Percentiles rank a stretch among this genome's conserved stretches.
Evolutionary conservation across 2,888 invertebrate genomes (phyloP).

Genomic region (Nomada flava): DNA sequence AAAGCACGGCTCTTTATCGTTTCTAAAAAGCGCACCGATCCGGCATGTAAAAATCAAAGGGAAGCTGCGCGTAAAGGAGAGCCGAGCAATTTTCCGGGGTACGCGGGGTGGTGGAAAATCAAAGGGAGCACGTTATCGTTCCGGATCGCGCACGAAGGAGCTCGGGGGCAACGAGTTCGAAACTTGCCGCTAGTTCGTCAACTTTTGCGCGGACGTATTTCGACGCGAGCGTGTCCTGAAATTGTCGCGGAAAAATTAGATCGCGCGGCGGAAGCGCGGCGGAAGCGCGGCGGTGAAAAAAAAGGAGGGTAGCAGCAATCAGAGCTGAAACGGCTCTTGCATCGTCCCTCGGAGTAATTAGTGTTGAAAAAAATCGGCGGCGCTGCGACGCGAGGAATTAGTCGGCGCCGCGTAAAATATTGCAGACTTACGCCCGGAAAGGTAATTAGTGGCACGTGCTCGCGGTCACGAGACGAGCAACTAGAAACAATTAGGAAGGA

Average conservation of each 20-base stretch:
- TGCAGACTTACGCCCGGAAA: slow-evolving; percentile 59
- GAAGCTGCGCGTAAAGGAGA: background rate
- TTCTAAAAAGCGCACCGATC: background rate
- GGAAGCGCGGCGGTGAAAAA: slow-evolving; percentile 1
- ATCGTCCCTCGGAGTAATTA: slow-evolving; percentile 64
- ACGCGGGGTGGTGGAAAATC: slow-evolving; percentile 9
- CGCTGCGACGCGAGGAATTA: slow-evolving; percentile 46
- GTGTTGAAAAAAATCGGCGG: slow-evolving; percentile 59
- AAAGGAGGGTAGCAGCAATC: slow-evolving; percentile 9
- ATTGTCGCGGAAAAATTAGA: slow-evolving; percentile 38
- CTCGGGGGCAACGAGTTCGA: background rate
- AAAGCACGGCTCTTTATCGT: background rate
- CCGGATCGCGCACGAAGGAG: slow-evolving; percentile 19
- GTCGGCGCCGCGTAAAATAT: slow-evolving; percentile 63
- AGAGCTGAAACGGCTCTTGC: slow-evolving; percentile 15
- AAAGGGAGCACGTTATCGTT: slow-evolving; percentile 18
- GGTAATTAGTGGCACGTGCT: slow-evolving; percentile 73
- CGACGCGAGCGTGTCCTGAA: slow-evolving; percentile 18
- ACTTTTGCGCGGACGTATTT: slow-evolving; percentile 12
- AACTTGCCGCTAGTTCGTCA: slow-evolving; percentile 28
- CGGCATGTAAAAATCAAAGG: background rate
- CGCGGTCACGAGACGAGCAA: slow-evolving; percentile 65
- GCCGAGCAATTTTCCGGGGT: background rate
- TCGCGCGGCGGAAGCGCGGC: slow-evolving; percentile 23
- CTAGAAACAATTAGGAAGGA: slow-evolving; percentile 71